A percentile compares a stretch with the other conserved stretches of the same genome.
Conservation (phyloP, 35 echinoderm and acorn worm genomes). For the Apostichopus parvimensis region DNA sequence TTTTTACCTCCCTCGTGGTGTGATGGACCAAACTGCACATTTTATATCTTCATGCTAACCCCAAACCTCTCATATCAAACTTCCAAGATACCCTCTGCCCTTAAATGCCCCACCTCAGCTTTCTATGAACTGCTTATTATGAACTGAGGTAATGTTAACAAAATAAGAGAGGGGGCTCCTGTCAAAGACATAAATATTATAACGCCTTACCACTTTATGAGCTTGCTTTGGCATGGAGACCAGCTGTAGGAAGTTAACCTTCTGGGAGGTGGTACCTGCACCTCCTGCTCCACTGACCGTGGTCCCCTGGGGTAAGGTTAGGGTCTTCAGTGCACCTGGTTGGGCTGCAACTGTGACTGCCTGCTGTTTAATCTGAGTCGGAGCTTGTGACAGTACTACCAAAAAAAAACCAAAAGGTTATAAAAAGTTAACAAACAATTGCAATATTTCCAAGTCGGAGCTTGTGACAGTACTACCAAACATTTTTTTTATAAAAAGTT, state of each 20-base stretch:
- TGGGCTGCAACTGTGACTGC: conserved; percentile 60
- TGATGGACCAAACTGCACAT: too few species aligned
- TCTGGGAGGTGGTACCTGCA: conserved; percentile 56
- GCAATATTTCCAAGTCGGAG: neutral
- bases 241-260: conserved; percentile 84
- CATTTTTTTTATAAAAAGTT: too few species aligned
- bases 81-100: too few species aligned
- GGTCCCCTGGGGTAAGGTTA: conserved; percentile 66
- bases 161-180: too few species aligned
- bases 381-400: conserved; percentile 15
- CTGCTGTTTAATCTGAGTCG: conserved; percentile 63
- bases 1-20: too few species aligned
- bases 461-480: conserved; percentile 10
- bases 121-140: too few species aligned
- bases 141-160: too few species aligned
- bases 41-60: too few species aligned
- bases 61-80: too few species aligned
- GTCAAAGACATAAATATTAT: neutral
- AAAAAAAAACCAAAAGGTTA: too few species aligned
- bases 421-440: too few species aligned
- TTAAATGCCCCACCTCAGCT: too few species aligned
- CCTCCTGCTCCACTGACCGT: conserved; percentile 43
- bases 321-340: conserved; percentile 77
- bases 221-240: conserved; percentile 81
- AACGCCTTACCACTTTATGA: conserved; percentile 36